phyloP scores from a whole-genome alignment of 2,113 vertebrate species.

The Colius striatus region DNA sequence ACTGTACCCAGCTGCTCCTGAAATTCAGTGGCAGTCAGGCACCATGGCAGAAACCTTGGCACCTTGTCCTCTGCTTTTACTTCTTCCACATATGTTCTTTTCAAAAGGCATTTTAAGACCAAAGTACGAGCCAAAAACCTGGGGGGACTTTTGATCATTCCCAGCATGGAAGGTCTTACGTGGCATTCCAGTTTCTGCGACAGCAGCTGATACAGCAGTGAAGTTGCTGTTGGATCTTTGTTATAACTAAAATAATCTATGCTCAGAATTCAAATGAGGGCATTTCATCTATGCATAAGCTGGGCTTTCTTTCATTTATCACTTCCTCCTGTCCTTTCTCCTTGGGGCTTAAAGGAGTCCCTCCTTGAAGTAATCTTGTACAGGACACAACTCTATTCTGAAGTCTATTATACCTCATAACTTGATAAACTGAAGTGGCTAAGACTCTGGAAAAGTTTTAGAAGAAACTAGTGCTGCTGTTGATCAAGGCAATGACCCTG shows the following conservation, averaged over 20 bases:
- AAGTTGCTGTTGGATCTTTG: not conserved
- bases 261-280: slow-evolving; percentile 3
- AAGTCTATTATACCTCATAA: not conserved
- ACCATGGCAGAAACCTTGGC: slow-evolving; percentile 39
- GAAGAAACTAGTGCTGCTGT: not conserved
- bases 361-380: not conserved
- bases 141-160: slow-evolving; percentile 57
- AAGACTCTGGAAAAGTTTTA: slow-evolving; percentile 3
- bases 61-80: slow-evolving; percentile 26
- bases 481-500: slow-evolving; percentile 4
- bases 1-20: slow-evolving; percentile 24
- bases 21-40: not conserved
- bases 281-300: not conserved
- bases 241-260: not conserved
- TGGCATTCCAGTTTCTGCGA: slow-evolving; percentile 17
- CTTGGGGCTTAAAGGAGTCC: not conserved
- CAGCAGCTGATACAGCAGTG: not conserved
- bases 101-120: slow-evolving; percentile 54
- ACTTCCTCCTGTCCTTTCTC: not conserved
- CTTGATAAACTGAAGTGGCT: not conserved
- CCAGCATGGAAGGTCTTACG: slow-evolving; percentile 41
- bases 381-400: not conserved
- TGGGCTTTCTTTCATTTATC: not conserved
- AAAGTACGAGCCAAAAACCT: slow-evolving; percentile 62
- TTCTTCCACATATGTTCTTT: slow-evolving; percentile 58